These are phyloP conservation scores for Pseudorhombus dupliciocellatus DNA, from an alignment of 2,113 vertebrate genomes.

Conservation along the genomic window DNA sequence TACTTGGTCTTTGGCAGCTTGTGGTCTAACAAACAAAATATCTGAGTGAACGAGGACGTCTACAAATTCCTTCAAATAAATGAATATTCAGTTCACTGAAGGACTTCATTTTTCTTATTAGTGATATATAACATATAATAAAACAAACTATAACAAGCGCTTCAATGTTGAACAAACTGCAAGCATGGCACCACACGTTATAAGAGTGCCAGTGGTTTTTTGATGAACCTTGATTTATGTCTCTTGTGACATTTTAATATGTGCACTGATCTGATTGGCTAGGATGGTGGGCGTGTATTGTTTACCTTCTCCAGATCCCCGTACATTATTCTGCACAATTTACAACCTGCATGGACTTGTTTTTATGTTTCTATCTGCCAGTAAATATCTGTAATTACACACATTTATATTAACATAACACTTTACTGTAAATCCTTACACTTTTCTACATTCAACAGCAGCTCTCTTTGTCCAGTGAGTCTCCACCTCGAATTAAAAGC, in stretches of 20 bases:
- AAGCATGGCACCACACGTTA: too few relatives aligned
- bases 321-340: background rate
- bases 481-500: too few relatives aligned
- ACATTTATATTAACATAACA: background rate
- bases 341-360: background rate
- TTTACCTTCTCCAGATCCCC: background rate
- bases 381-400: background rate
- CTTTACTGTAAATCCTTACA: background rate
- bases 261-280: too few relatives aligned
- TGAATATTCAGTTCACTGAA: too few relatives aligned
- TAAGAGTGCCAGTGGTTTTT: too few relatives aligned
- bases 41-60: background rate
- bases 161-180: too few relatives aligned
- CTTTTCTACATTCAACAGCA: background rate
- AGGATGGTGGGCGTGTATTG: too few relatives aligned
- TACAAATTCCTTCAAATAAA: background rate
- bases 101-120: too few relatives aligned
- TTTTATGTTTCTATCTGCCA: too few relatives aligned
- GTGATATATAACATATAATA: too few relatives aligned
- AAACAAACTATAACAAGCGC: too few relatives aligned
- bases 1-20: constrained; percentile 4
- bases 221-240: background rate
- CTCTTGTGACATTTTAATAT: background rate
- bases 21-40: background rate
- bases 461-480: too few relatives aligned